Evolutionary conservation across 1,140 invertebrate genomes (phyloP), one percentile per base, ranked within the genome.

Genomic region (Drosophila athabasca): DNA sequence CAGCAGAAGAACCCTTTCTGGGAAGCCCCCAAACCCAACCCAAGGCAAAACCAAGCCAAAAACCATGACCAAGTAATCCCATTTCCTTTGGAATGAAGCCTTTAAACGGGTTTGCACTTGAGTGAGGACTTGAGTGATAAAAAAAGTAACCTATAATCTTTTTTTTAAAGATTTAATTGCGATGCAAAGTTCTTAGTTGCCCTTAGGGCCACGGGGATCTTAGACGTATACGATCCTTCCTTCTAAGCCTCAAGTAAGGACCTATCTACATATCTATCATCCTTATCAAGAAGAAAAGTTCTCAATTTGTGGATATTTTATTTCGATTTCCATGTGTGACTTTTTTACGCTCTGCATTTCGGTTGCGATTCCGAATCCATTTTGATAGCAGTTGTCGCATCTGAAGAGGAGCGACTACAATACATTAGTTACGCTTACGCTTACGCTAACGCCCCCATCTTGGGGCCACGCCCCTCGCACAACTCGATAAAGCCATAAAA

Each of bases 401-500:
- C 54, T 26, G 29, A 55, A 55, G 69, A 73, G 60, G 22, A 62
- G 76, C 60, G 85, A 85, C 67, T 85, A 76, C 35, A 39, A 39
- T 39, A 39, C 76, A 64, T 80, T 80, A 81, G 70, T 73, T 73
- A 73, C 70, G 69, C 62, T 72, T 77, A 74, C 70, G 58, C 46
- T 72, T 77, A 74, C 70, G 58, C 46, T 71, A 61, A 51, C 69
- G 55, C 49, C 65, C 19, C 64, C 15, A 48, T 7, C 13, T 41
- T 29, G n/a, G 19, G 4, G 64, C 72, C 73, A 81, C 78, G 73
- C 79, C 77, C 60, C 77, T 55, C 58, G 79, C 68, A 44, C 70
- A 84, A 60, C 73, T 74, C 77, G 77, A 84, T 85, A 80, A 85
- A 85, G 81, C 81, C 81, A 85, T 85, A 81, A 85, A 84, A 84